Conservation (phyloP, 2,113 vertebrate genomes). For the Siniperca chuatsi region DNA sequence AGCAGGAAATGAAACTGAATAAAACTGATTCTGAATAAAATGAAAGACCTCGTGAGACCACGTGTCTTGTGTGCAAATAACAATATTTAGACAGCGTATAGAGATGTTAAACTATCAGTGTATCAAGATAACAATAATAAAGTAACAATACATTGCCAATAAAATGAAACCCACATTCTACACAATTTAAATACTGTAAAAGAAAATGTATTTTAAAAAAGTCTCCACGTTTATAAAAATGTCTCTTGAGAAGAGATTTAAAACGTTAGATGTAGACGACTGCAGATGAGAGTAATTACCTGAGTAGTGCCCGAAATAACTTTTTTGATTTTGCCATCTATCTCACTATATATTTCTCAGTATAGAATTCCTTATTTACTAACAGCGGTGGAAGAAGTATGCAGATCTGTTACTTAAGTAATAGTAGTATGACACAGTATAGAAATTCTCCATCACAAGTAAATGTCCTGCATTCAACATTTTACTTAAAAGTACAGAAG, state of each 20-base stretch:
- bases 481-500: too few species aligned
- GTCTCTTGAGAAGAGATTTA: neutral
- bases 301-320: too few species aligned
- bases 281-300: neutral
- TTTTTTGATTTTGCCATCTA: too few species aligned
- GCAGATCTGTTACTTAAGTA: too few species aligned
- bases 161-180: neutral
- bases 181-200: neutral
- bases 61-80: neutral
- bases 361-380: too few species aligned
- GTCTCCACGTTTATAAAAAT: neutral
- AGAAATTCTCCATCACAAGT: too few species aligned
- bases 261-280: neutral
- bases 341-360: too few species aligned
- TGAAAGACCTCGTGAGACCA: neutral
- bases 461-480: too few species aligned
- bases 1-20: conserved; percentile 37
- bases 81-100: neutral
- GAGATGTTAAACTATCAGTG: neutral
- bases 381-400: too few species aligned
- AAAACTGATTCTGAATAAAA: conserved; percentile 29
- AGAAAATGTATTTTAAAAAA: neutral
- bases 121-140: neutral
- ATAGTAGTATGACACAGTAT: too few species aligned
- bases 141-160: neutral